These are phyloP conservation scores for Diplazon laetatorius DNA, from an alignment of 2,888 invertebrate genomes.

Conservation along the genomic window DNA sequence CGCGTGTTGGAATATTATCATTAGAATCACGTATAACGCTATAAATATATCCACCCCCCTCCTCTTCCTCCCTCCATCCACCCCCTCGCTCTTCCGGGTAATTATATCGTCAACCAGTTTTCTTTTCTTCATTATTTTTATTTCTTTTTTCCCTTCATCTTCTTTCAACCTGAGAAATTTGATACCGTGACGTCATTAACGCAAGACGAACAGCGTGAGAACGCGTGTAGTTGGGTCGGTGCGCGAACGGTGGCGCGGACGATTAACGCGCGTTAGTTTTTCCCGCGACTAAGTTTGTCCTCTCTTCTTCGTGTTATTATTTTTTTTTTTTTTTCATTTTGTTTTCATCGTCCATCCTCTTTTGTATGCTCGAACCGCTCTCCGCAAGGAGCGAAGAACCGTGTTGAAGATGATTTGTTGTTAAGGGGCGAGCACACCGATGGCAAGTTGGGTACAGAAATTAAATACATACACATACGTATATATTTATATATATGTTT, in stretches of 20 bases:
- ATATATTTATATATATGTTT: constrained; percentile 46
- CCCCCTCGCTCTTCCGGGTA: constrained; percentile 58
- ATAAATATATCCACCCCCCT: neutral
- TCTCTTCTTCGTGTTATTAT: constrained; percentile 25
- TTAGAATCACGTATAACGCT: constrained; percentile 6
- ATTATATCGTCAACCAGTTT: constrained; percentile 65
- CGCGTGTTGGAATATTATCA: neutral
- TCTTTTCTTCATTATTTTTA: no score
- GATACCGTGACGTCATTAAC: constrained; percentile 70
- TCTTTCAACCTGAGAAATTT: constrained; percentile 68
- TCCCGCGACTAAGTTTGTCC: constrained; percentile 56
- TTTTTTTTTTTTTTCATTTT: constrained; percentile 2
- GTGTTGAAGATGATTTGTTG: constrained; percentile 26
- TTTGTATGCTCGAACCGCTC: constrained; percentile 8
- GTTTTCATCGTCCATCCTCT: no score
- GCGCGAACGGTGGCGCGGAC: constrained; percentile 39
- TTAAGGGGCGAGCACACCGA: constrained; percentile 26
- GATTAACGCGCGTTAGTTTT: constrained; percentile 68
- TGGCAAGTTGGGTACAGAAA: constrained; percentile 29
- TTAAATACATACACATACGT: constrained; percentile 27
- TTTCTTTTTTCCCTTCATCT: no score
- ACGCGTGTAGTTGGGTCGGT: constrained; percentile 51
- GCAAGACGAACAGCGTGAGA: constrained; percentile 69
- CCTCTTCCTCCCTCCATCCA: constrained; percentile 44
- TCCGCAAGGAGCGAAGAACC: constrained; percentile 27